Evolutionary conservation across 2,888 invertebrate genomes (phyloP).

Genomic region (Synanthedon myopaeformis): DNA sequence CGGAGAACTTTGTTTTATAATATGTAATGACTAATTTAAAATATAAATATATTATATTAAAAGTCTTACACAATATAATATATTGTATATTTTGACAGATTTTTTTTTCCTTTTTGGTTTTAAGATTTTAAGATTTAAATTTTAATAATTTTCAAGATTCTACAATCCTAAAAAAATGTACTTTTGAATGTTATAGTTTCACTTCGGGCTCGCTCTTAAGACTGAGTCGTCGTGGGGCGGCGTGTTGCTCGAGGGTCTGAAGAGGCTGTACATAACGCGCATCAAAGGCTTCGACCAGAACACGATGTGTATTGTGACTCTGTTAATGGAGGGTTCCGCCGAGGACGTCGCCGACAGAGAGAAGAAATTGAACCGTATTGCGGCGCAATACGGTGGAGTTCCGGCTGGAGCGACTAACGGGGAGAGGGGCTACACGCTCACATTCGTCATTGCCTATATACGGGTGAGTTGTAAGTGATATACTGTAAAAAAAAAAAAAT

Average conservation of each 20-base stretch:
- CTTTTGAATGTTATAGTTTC: slow-evolving; percentile 72
- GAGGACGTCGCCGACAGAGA: slow-evolving; percentile 75
- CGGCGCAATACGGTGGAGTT: slow-evolving; percentile 81
- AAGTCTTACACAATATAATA: too few species aligned
- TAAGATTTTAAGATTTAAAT: too few species aligned
- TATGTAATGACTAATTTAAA: too few species aligned
- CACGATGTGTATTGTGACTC: slow-evolving; percentile 89
- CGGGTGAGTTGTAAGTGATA: slow-evolving; percentile 74
- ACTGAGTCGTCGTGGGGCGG: slow-evolving; percentile 72
- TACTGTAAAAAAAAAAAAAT: too few species aligned
- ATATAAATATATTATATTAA: too few species aligned
- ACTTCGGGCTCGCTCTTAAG: slow-evolving; percentile 87
- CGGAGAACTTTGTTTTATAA: too few species aligned
- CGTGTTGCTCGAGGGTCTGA: slow-evolving; percentile 81
- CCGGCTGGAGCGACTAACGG: slow-evolving; percentile 95
- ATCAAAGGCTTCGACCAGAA: slow-evolving; percentile 87
- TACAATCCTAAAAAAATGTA: too few species aligned
- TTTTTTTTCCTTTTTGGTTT: too few species aligned
- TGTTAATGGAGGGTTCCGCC: slow-evolving; percentile 88
- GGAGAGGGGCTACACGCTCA: slow-evolving; percentile 93
- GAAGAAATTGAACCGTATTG: slow-evolving; percentile 81
- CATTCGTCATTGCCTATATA: slow-evolving; percentile 98
- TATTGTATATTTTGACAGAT: too few species aligned
- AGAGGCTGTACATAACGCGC: slow-evolving; percentile 87
- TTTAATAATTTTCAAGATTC: too few species aligned